These are phyloP conservation scores for Drosophila ohnishii DNA, from an alignment of 1,140 invertebrate species.

Conservation along the genomic window DNA sequence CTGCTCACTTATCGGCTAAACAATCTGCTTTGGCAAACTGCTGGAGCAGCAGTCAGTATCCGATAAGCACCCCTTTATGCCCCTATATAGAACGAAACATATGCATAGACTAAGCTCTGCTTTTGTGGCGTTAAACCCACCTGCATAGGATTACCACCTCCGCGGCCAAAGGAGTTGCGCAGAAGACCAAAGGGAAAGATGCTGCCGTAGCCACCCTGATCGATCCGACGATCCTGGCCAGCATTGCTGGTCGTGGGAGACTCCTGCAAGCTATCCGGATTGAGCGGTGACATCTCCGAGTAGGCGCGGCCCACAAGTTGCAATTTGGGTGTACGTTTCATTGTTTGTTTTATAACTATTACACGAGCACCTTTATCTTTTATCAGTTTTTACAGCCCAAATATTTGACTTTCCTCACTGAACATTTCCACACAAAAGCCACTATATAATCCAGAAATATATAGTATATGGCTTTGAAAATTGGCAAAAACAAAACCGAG, in stretches of 20 bases:
- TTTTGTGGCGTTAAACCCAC: constrained; percentile 47
- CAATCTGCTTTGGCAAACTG: constrained; percentile 45
- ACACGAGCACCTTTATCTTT: constrained; percentile 31
- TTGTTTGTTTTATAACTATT: constrained; percentile 18
- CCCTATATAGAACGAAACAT: constrained; percentile 29
- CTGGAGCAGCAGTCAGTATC: constrained; percentile 26
- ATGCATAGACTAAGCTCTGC: constrained; percentile 34
- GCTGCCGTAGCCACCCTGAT: constrained; percentile 73
- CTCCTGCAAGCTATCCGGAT: constrained; percentile 51
- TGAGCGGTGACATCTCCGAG: constrained; percentile 80
- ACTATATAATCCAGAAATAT: constrained; percentile 8
- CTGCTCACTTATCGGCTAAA: constrained; percentile 39
- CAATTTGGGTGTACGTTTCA: constrained; percentile 70
- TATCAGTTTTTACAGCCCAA: constrained; percentile 40
- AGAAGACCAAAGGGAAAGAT: constrained; percentile 79
- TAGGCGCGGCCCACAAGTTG: constrained; percentile 72
- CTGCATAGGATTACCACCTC: constrained; percentile 64
- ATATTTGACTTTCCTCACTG: constrained; percentile 34
- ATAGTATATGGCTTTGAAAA: constrained; percentile 22
- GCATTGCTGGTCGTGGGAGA: constrained; percentile 38
- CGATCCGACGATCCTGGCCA: constrained; percentile 50
- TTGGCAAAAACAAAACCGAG: constrained; percentile 25
- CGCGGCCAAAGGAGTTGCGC: constrained; percentile 68
- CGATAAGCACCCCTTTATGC: constrained; percentile 45
- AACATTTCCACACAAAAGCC: constrained; percentile 7